Evolutionary conservation across 1,140 invertebrate species (phyloP).

Genomic region (Drosophila simulans): DNA sequence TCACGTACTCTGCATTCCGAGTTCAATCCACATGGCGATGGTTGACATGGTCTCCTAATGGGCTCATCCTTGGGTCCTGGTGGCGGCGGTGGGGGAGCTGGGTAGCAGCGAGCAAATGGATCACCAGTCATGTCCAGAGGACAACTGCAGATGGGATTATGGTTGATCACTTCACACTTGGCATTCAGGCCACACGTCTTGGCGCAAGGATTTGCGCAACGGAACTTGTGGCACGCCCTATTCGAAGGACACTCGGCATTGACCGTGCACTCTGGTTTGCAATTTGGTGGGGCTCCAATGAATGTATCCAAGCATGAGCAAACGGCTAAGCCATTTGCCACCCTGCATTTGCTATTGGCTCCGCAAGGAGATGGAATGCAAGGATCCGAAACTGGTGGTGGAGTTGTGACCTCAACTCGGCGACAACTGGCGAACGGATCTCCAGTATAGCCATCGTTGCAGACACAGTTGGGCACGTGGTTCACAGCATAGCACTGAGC

Average conservation of each 20-base stretch:
- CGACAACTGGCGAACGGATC: slow-evolving; percentile 92
- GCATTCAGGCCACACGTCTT: slow-evolving; percentile 89
- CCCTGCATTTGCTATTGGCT: slow-evolving; percentile 90
- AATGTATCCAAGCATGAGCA: slow-evolving; percentile 92
- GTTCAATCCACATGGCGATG: slow-evolving; percentile 92
- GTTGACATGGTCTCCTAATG: slow-evolving; percentile 89
- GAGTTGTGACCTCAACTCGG: slow-evolving; percentile 85
- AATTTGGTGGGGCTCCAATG: slow-evolving; percentile 88
- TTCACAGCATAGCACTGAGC: slow-evolving; percentile 90
- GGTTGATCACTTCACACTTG: slow-evolving; percentile 89
- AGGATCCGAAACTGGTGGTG: slow-evolving; percentile 86
- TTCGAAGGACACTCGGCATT: slow-evolving; percentile 90
- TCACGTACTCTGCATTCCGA: slow-evolving; percentile 88
- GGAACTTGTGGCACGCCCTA: slow-evolving; percentile 89
- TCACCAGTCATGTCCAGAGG: slow-evolving; percentile 89
- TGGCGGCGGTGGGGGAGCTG: slow-evolving; percentile 48
- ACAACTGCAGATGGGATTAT: slow-evolving; percentile 91
- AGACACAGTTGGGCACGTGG: slow-evolving; percentile 91
- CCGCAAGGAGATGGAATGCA: slow-evolving; percentile 93
- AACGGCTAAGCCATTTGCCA: slow-evolving; percentile 89
- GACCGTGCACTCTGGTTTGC: slow-evolving; percentile 90
- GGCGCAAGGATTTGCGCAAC: slow-evolving; percentile 89
- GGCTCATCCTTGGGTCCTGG: slow-evolving; percentile 82
- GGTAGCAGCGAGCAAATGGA: slow-evolving; percentile 89
- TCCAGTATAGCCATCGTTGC: slow-evolving; percentile 89